Conservation (phyloP, 2,888 invertebrate species). For the Crocallis elinguaria region DNA sequence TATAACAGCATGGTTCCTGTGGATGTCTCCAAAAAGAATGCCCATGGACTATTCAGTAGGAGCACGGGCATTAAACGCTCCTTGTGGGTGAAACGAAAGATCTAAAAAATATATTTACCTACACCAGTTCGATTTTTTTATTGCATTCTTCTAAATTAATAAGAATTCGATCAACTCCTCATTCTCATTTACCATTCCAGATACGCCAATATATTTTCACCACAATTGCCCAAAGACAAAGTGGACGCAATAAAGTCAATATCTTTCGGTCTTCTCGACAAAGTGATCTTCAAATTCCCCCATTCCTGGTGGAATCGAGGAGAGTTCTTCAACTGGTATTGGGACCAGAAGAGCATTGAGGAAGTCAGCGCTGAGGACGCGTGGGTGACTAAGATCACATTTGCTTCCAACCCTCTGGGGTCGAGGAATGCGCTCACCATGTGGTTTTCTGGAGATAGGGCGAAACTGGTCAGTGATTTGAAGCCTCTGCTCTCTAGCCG, state of each 20-base stretch:
- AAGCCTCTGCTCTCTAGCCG: too few relatives aligned
- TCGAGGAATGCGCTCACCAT: conserved; percentile 37
- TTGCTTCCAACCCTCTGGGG: conserved; percentile 31
- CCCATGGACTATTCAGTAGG: too few relatives aligned
- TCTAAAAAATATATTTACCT: too few relatives aligned
- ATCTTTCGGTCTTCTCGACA: conserved; percentile 75
- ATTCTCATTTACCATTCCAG: conserved; percentile 26
- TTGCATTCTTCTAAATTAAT: too few relatives aligned
- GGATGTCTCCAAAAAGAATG: too few relatives aligned
- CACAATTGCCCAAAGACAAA: conserved; percentile 78
- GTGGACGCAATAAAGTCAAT: conserved; percentile 79
- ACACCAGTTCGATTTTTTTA: too few relatives aligned
- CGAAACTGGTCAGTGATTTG: conserved; percentile 34
- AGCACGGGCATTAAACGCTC: too few relatives aligned
- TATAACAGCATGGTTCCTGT: too few relatives aligned
- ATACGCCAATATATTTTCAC: conserved; percentile 72
- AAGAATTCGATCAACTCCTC: too few relatives aligned
- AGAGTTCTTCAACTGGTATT: conserved; percentile 2
- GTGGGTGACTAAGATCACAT: conserved; percentile 3
- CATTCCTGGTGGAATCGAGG: conserved; percentile 31
- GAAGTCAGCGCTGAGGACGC: neutral
- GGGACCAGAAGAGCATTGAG: conserved; percentile 1
- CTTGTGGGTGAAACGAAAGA: too few relatives aligned
- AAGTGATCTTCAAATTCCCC: conserved; percentile 35
- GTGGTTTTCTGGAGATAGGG: conserved; percentile 41